A percentile compares a stretch with the other conserved stretches of the same genome.
phyloP scores from a whole-genome alignment of 2,888 invertebrate species.

The Lingula anatina region DNA sequence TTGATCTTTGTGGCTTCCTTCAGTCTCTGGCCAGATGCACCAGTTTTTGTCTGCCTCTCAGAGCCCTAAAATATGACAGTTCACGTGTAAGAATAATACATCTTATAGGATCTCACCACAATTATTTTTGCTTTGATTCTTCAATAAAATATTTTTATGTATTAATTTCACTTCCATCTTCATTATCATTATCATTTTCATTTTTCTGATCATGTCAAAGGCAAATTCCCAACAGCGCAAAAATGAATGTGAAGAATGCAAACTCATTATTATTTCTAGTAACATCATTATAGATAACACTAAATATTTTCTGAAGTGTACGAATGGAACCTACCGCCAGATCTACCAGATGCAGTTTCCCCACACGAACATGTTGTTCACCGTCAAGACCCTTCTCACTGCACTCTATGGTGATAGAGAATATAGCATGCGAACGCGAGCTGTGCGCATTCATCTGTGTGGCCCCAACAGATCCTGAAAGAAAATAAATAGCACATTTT shows the following conservation, averaged over 20 bases:
- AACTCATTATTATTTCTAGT: no score
- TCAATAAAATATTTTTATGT: no score
- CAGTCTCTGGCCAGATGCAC: slow-evolving; percentile 84
- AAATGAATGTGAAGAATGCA: background rate
- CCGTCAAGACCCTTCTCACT: slow-evolving; percentile 77
- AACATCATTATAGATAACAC: background rate
- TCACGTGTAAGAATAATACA: no score
- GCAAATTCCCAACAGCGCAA: no score
- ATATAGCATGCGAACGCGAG: slow-evolving; percentile 95
- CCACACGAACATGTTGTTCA: slow-evolving; percentile 85
- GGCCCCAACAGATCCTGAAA: slow-evolving; percentile 69
- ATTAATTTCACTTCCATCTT: no score
- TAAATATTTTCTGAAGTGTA: no score
- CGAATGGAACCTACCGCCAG: slow-evolving; percentile 79
- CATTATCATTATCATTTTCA: no score
- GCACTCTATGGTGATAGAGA: slow-evolving; percentile 95
- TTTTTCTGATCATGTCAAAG: no score
- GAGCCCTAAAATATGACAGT: slow-evolving; percentile 67
- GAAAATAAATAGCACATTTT: slow-evolving; percentile 1
- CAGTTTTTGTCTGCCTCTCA: slow-evolving; percentile 94
- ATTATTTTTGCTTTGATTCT: no score
- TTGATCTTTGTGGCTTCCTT: slow-evolving; percentile 98
- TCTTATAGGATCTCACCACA: no score
- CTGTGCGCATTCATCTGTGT: slow-evolving; percentile 98
- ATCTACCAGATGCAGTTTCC: slow-evolving; percentile 95